phyloP scores from a whole-genome alignment of 2,113 vertebrate species.

The Engraulis encrasicolus region DNA sequence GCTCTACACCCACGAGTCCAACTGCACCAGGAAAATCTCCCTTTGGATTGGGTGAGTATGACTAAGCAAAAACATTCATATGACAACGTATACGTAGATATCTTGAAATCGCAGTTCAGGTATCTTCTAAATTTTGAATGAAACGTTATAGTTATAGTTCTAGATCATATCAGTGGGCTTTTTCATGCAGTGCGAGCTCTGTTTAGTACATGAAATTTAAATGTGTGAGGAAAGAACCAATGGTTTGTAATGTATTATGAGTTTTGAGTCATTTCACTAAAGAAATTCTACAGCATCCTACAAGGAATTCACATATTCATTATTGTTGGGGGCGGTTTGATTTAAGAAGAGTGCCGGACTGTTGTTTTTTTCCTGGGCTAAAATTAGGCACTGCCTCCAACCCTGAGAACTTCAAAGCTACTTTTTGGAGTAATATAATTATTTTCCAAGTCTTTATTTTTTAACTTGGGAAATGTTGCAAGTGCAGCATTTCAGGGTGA shows the following conservation, averaged over 20 bases:
- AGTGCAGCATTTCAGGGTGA: neutral
- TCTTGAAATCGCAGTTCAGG: too few relatives aligned
- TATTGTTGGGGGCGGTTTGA: neutral
- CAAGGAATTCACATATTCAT: neutral
- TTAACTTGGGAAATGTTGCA: slow-evolving; percentile 41
- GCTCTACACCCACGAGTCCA: slow-evolving; percentile 68
- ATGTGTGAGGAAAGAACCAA: too few relatives aligned
- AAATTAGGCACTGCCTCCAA: neutral
- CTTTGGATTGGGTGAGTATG: slow-evolving; percentile 69
- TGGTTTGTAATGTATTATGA: too few relatives aligned
- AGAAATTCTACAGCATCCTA: neutral
- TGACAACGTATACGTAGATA: too few relatives aligned
- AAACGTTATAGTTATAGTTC: too few relatives aligned
- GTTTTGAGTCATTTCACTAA: too few relatives aligned
- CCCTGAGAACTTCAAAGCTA: slow-evolving; percentile 49
- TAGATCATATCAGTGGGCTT: too few relatives aligned
- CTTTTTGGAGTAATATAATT: slow-evolving; percentile 33
- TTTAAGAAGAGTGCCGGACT: neutral
- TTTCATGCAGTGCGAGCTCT: too few relatives aligned
- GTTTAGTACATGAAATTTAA: too few relatives aligned
- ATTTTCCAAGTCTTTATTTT: slow-evolving; percentile 60
- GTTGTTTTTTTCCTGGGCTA: neutral
- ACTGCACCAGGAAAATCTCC: slow-evolving; percentile 65
- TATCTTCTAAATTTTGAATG: too few relatives aligned
- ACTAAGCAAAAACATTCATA: slow-evolving; percentile 12